Conservation (phyloP, 2,113 vertebrate species). For the Dinomys branickii region DNA sequence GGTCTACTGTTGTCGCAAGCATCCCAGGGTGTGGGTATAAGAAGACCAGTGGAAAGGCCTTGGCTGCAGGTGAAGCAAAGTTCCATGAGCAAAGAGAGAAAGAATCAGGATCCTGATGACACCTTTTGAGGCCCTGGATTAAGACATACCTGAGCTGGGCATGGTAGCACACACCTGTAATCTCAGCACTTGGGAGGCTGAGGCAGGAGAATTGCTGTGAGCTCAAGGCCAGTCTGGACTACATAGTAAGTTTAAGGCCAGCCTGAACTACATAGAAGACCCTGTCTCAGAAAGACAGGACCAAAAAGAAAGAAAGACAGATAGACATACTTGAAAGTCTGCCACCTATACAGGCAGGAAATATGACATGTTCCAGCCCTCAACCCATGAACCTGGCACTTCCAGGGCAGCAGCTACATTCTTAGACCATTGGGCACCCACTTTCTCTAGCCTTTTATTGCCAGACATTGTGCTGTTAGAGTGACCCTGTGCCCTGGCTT, state of each 20-base stretch:
- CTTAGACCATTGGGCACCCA: neutral
- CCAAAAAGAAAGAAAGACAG: too few species aligned
- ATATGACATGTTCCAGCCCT: neutral
- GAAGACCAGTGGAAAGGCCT: neutral
- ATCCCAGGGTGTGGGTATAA: too few species aligned
- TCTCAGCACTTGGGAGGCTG: neutral
- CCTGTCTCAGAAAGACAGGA: neutral
- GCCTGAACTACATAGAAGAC: neutral
- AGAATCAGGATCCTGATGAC: neutral
- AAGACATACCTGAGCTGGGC: neutral
- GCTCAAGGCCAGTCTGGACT: neutral
- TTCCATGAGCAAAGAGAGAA: neutral
- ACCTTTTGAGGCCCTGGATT: neutral
- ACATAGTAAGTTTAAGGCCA: neutral
- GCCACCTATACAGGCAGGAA: too few species aligned
- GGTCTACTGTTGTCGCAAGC: neutral
- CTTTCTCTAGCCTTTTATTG: neutral
- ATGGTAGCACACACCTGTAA: neutral
- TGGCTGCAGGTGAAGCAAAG: neutral
- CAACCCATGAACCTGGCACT: too few species aligned
- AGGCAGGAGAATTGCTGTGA: neutral
- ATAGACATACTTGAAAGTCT: neutral
- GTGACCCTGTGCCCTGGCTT: neutral
- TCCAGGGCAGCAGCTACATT: too few species aligned
- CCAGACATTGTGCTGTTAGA: neutral